These are phyloP conservation scores for Listronotus bonariensis DNA, from an alignment of 1,140 invertebrate species.

Conservation along the genomic window DNA sequence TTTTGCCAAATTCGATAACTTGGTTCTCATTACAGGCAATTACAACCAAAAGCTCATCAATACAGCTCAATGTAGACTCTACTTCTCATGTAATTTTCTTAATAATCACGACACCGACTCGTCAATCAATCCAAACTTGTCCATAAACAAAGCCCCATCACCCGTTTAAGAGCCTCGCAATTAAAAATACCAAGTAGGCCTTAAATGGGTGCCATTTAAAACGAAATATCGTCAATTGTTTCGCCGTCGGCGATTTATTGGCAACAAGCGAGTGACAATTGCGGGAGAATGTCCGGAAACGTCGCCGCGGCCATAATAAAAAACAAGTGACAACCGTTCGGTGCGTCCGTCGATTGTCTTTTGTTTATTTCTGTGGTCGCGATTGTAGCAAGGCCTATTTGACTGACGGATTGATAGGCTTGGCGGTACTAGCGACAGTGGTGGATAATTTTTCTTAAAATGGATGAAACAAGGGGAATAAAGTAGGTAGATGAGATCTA, in stretches of 20 bases:
- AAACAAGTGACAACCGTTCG: constrained; percentile 46
- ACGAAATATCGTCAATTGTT: constrained; percentile 48
- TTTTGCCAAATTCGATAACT: no score
- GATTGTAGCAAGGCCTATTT: constrained; percentile 30
- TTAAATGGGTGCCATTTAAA: constrained; percentile 4
- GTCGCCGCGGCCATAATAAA: constrained; percentile 44
- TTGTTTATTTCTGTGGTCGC: constrained; percentile 11
- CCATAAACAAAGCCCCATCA: no score
- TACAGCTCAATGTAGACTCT: no score
- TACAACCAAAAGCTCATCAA: no score
- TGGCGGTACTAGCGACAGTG: constrained; percentile 14
- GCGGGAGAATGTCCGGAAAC: constrained; percentile 48
- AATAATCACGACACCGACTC: no score
- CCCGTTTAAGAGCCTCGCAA: no score
- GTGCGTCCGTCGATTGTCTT: constrained; percentile 44
- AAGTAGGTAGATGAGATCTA: not conserved
- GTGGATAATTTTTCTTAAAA: constrained; percentile 11
- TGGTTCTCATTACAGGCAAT: no score
- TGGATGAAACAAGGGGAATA: no score
- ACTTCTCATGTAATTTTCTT: no score
- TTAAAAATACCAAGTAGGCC: no score
- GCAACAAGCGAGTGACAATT: constrained; percentile 48
- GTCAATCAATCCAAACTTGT: no score
- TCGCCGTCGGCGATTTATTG: constrained; percentile 43
- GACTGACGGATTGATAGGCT: constrained; percentile 47